phyloP scores from a whole-genome alignment of 2,797 vertebrate species.

The Muscicapa comitata region DNA sequence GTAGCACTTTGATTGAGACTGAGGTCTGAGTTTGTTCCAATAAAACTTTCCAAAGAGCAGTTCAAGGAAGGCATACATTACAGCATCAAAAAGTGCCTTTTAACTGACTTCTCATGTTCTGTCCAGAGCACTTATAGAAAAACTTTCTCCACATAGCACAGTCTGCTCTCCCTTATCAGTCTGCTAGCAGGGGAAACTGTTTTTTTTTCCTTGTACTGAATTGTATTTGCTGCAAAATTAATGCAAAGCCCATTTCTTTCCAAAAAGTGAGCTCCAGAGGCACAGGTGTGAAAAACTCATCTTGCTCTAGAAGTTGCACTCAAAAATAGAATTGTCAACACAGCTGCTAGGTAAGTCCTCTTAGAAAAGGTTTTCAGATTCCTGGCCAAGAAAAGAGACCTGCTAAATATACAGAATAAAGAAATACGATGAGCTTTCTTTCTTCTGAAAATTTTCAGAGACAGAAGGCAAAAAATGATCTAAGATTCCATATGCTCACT shows the following conservation, averaged over 20 bases:
- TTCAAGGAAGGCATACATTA: background rate
- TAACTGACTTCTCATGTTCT: background rate
- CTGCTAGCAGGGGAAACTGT: background rate
- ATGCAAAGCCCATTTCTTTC: conserved; percentile 6
- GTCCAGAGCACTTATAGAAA: background rate
- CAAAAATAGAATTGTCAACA: conserved; percentile 54
- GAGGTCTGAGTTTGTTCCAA: background rate
- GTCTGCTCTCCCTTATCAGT: background rate
- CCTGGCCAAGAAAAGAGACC: conserved; percentile 37
- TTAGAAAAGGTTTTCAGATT: conserved; percentile 29
- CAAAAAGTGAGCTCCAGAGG: conserved; percentile 26
- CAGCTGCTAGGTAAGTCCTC: conserved; percentile 51
- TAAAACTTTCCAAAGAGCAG: background rate
- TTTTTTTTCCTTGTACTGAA: background rate
- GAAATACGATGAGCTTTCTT: conserved; percentile 3
- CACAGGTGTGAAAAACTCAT: conserved; percentile 50
- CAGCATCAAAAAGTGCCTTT: background rate
- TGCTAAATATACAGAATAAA: conserved; percentile 43
- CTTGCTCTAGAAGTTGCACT: conserved; percentile 32
- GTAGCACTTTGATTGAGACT: background rate
- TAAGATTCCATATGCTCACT: conserved; percentile 52
- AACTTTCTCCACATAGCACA: background rate
- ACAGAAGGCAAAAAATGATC: conserved; percentile 44
- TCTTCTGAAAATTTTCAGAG: conserved; percentile 35
- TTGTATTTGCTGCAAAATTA: conserved; percentile 14